Evolutionary conservation across 1,140 invertebrate species (phyloP).

Genomic region (Euura saliciscinereae): DNA sequence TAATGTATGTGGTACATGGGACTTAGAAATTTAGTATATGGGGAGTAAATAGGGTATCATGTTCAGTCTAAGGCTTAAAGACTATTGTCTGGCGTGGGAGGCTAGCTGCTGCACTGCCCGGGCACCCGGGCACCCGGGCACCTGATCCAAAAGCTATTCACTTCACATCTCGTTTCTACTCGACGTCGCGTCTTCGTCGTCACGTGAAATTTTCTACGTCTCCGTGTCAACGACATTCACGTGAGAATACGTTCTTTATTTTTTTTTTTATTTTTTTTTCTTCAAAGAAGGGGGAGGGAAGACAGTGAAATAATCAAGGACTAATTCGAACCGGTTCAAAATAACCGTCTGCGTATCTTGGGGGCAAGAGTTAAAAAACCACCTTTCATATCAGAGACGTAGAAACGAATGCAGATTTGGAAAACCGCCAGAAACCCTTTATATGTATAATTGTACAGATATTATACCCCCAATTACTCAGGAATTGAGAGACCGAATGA

Average conservation of each 20-base stretch:
- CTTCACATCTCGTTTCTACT: constrained; percentile 4
- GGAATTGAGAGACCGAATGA: no score
- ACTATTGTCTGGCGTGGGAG: constrained; percentile 62
- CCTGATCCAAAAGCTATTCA: constrained; percentile 7
- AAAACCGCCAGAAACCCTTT: no score
- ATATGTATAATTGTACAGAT: no score
- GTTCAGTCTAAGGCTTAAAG: constrained; percentile 60
- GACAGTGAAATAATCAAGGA: background rate
- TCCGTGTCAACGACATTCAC: no score
- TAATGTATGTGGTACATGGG: constrained; percentile 21
- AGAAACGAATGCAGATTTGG: no score
- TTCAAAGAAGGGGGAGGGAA: no score
- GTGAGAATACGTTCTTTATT: no score
- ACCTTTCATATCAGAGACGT: no score
- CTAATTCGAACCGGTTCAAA: background rate
- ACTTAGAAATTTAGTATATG: constrained; percentile 58
- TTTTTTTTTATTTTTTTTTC: no score
- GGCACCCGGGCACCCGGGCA: constrained; percentile 5
- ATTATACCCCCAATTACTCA: no score
- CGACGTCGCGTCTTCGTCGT: background rate
- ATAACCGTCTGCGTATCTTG: background rate
- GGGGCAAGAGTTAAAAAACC: no score
- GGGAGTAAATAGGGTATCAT: constrained; percentile 60
- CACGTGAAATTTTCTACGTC: background rate
- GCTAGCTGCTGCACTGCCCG: constrained; percentile 30